Conservation (phyloP, 1,140 invertebrate genomes). For the Trachymyrmex septentrionalis region DNA sequence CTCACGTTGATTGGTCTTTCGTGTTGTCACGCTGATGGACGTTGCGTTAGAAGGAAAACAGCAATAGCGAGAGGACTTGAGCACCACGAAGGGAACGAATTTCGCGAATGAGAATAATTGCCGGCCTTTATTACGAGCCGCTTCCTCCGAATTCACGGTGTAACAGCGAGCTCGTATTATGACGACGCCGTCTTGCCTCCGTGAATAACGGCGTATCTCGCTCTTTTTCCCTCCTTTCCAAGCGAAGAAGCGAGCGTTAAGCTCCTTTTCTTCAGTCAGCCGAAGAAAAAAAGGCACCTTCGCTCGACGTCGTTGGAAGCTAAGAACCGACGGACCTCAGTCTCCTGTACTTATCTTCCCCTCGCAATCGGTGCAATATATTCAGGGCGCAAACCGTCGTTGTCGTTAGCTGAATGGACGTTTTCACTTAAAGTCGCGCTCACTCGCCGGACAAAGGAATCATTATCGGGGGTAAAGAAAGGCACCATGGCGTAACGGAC, state of each 20-base stretch:
- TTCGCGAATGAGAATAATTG: slow-evolving; percentile 55
- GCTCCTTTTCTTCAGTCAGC: slow-evolving; percentile 63
- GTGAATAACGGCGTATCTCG: slow-evolving; percentile 29
- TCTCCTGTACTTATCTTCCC: slow-evolving; percentile 81
- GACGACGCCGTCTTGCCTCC: slow-evolving; percentile 51
- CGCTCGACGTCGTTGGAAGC: slow-evolving; percentile 58
- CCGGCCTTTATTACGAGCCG: slow-evolving; percentile 56
- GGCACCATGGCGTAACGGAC: slow-evolving; percentile 75
- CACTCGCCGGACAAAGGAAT: slow-evolving; percentile 83
- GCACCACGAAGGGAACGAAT: not conserved
- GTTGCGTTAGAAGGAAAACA: slow-evolving; percentile 2
- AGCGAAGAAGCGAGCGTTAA: slow-evolving; percentile 60
- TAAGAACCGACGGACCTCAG: slow-evolving; percentile 69
- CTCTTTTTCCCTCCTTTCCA: not conserved
- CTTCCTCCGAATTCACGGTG: slow-evolving; percentile 32
- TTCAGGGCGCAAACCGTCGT: slow-evolving; percentile 81
- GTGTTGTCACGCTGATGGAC: slow-evolving; percentile 26
- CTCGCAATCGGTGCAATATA: slow-evolving; percentile 83
- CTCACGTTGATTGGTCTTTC: slow-evolving; percentile 32
- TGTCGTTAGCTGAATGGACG: slow-evolving; percentile 78
- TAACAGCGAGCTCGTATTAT: slow-evolving; percentile 65
- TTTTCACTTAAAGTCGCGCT: slow-evolving; percentile 82
- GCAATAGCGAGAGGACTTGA: not conserved
- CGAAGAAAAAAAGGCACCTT: slow-evolving; percentile 41
- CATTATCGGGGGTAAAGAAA: slow-evolving; percentile 82